Evolutionary conservation across 1,140 invertebrate genomes (phyloP), one percentile per base, ranked within the genome.

Genomic region (Zaprionus vittiger): DNA sequence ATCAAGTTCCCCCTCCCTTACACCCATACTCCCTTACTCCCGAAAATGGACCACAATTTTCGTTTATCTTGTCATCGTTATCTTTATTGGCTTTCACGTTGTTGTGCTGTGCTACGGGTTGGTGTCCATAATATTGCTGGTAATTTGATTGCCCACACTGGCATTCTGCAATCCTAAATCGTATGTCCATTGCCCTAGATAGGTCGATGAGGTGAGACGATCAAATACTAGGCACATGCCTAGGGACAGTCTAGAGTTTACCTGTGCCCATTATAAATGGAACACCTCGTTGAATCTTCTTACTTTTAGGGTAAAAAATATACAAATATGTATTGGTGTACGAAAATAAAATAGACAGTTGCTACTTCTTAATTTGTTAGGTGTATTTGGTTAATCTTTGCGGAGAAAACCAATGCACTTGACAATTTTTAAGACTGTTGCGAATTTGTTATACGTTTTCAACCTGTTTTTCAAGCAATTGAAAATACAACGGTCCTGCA

Each of bases 51-150:
- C 55, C 75, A 77, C 72, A 57, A 72, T 73, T 73, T 73, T 62
- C 83, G 83, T 81, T 86, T 86, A 84, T 89, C 81, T 79, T 84
- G 72, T 90, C 85, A 81, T 72, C 79, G 75, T 72, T 75, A 89
- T 89, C 84, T 89, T 90, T 89, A 90, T 89, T 89, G 85, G 85
- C 79, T 81, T 77, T 83, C 66, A 24, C 69, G 26, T 44, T 64
- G 60, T 38, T 31, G 24, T 22, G 67, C 22, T 44, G 9, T 60
- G 44, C 85, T 89, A 79, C 85, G 85, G 85, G 85, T 81, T n/a
- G 5, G 34, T 77, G 52, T 63, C 79, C 84, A 84, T 89, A 89
- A 81, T 84, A 73, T 59, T 57, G 56, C 77, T 67, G 80, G 81
- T 89, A 89, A 89, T 89, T 89, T 81, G 84, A 89, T 89, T 79